Percentiles rank a stretch among this genome's conserved stretches.
phyloP scores from a whole-genome alignment of 30 jellyfish, hydroid and myxozoan species.

The Turritopsis rubra region DNA sequence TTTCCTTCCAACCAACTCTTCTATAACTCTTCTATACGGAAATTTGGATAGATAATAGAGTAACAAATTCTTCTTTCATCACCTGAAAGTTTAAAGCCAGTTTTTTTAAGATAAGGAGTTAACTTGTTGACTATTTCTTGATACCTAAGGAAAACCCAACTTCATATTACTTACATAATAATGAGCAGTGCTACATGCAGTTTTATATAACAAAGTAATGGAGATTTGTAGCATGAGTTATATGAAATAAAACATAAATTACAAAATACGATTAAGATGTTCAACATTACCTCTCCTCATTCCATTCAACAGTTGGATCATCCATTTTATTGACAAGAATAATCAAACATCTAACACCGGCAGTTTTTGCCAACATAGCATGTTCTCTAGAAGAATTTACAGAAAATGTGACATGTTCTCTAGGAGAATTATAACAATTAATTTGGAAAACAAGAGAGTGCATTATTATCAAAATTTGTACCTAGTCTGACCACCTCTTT shows the following conservation, averaged over 20 bases:
- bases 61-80: too few species aligned
- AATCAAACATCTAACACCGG: slow-evolving; percentile 89
- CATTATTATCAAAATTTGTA: too few species aligned
- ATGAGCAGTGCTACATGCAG: too few species aligned
- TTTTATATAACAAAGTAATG: too few species aligned
- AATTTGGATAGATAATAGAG: too few species aligned
- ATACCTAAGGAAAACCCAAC: slow-evolving; percentile 52
- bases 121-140: slow-evolving; percentile 79
- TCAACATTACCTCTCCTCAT: slow-evolving; percentile 75
- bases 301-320: slow-evolving; percentile 98
- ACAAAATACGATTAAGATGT: not conserved
- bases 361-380: slow-evolving; percentile 98
- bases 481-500: slow-evolving; percentile 99
- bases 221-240: too few species aligned
- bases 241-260: too few species aligned
- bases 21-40: too few species aligned
- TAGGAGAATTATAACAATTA: not conserved
- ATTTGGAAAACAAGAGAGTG: not conserved
- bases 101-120: slow-evolving; percentile 72
- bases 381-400: slow-evolving; percentile 70
- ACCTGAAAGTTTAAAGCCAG: slow-evolving; percentile 86
- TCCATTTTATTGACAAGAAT: slow-evolving; percentile 98
- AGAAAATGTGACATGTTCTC: not conserved
- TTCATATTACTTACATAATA: too few species aligned
- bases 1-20: not conserved